Evolutionary conservation across 2,797 vertebrate genomes (phyloP).

Genomic region (Meriones psammophilus): DNA sequence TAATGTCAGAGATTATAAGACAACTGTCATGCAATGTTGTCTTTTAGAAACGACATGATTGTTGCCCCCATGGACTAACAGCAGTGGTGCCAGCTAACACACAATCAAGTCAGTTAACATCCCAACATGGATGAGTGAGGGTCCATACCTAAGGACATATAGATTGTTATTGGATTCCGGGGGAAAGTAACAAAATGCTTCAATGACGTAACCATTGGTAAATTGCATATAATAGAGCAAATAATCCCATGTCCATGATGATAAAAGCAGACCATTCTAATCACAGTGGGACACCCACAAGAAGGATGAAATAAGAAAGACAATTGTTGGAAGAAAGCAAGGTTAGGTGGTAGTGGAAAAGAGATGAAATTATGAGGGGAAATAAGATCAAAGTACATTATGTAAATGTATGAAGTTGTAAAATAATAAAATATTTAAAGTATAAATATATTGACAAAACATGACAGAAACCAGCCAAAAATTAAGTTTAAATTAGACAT

Average conservation of each 20-base stretch:
- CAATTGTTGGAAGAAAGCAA: background rate
- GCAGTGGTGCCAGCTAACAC: too few species aligned
- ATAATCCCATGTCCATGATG: too few species aligned
- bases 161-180: background rate
- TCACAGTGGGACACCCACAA: too few species aligned
- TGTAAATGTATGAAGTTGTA: background rate
- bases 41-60: background rate
- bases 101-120: background rate
- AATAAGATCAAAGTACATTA: too few species aligned
- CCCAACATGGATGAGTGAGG: fast-evolving
- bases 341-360: background rate
- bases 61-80: background rate
- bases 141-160: background rate
- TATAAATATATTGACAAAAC: background rate
- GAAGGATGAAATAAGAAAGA: background rate
- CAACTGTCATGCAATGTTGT: background rate
- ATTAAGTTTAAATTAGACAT: background rate
- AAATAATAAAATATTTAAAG: background rate
- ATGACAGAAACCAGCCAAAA: background rate
- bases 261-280: background rate
- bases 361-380: background rate
- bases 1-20: background rate
- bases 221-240: background rate
- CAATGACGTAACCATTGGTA: background rate
- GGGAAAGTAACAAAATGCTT: background rate